phyloP scores from a whole-genome alignment of 2,888 invertebrate genomes.

The Zaprionus lineosus region DNA sequence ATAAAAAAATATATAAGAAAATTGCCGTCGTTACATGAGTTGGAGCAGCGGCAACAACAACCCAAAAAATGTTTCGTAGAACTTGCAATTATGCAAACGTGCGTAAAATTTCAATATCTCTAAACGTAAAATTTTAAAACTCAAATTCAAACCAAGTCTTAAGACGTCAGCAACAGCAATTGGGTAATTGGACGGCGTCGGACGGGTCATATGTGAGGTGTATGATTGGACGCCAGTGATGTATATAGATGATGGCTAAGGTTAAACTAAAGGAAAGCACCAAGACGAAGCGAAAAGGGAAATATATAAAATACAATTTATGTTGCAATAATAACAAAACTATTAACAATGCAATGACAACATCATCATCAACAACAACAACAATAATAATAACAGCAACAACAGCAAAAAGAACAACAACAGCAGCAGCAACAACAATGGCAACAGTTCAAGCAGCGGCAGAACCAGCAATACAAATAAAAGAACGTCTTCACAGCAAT shows the following conservation, averaged over 20 bases:
- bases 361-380: neutral
- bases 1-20: too few relatives aligned
- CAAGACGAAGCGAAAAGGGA: neutral
- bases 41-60: constrained; percentile 20
- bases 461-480: too few relatives aligned
- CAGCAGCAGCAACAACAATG: neutral
- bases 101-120: constrained; percentile 44
- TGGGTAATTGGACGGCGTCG: neutral
- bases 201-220: constrained; percentile 6
- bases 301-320: constrained; percentile 6
- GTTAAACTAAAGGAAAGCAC: constrained; percentile 14
- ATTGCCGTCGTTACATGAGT: too few relatives aligned
- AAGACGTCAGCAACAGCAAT: constrained; percentile 5
- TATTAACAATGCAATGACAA: constrained; percentile 2
- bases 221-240: constrained; percentile 31
- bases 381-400: constrained; percentile 6
- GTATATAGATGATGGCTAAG: constrained; percentile 36
- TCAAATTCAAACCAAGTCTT: constrained; percentile 15
- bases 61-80: constrained; percentile 42
- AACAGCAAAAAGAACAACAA: constrained; percentile 6
- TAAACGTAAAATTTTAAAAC: constrained; percentile 40
- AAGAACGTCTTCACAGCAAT: too few relatives aligned
- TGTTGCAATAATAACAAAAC: neutral
- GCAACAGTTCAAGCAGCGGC: too few relatives aligned
- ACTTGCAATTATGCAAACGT: constrained; percentile 36